Percentiles rank a stretch among this genome's conserved stretches.
Evolutionary conservation across 2,797 vertebrate species (phyloP).

Genomic region (Notolepis coatsorum): DNA sequence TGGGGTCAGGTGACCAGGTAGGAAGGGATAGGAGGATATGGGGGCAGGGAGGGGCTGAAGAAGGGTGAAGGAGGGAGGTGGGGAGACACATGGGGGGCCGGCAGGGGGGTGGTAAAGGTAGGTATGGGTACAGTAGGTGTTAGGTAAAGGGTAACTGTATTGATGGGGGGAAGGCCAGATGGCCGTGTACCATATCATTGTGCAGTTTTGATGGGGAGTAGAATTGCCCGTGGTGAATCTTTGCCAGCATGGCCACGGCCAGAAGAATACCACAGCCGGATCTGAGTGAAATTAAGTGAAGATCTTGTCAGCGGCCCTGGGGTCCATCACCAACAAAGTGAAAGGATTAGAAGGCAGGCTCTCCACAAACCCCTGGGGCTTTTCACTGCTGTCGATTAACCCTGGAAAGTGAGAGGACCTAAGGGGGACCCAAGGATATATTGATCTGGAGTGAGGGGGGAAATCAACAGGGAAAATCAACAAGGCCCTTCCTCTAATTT

Average conservation of each 20-base stretch:
- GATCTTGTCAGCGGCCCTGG: constrained; percentile 54
- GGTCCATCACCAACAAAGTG: constrained; percentile 51
- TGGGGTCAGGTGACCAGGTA: no score
- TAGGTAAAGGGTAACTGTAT: no score
- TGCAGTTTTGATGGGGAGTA: background rate
- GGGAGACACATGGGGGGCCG: no score
- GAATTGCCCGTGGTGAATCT: constrained; percentile 14
- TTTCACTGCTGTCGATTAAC: constrained; percentile 61
- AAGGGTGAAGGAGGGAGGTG: no score
- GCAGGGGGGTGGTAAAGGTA: no score
- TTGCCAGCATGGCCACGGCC: constrained; percentile 21
- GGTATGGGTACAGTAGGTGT: no score
- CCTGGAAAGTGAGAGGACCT: constrained; percentile 39
- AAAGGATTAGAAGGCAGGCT: constrained; percentile 51
- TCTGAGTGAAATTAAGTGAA: constrained; percentile 58
- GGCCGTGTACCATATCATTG: no score
- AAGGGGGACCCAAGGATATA: constrained; percentile 52
- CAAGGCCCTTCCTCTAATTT: constrained; percentile 20
- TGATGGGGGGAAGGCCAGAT: no score
- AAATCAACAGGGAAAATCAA: constrained; percentile 66
- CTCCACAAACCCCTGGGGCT: constrained; percentile 54
- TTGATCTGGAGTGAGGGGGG: constrained; percentile 51
- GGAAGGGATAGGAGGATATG: no score
- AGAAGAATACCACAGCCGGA: constrained; percentile 35
- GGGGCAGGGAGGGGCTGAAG: no score